Evolutionary conservation across 2,113 vertebrate species (phyloP), one percentile per base, ranked within the genome.

Genomic region (Progne subis): DNA sequence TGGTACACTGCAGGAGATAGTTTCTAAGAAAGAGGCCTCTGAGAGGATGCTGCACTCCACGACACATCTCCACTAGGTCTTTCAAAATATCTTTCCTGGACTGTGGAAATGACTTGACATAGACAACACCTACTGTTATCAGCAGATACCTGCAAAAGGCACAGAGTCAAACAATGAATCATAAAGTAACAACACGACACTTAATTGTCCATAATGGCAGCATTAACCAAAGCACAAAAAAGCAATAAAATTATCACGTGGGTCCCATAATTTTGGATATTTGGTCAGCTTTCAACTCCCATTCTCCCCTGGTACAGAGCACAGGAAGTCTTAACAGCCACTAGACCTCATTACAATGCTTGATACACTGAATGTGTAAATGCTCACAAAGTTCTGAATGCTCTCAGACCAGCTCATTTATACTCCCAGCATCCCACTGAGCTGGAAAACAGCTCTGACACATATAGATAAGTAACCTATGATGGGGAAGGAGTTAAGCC

Each of bases 31-130:
- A 99, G 13, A 99, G 98, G 23, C 99, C 99, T 56, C 99, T 97
- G 57, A 99, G 98, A 4, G 99, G 99, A 97, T 99, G 99, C 95
- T 99, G 99, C n/a, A 99, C 99, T 16, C 99, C 99, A 17, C 99
- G 99, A 52, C 99, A 99, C 99, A 99, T 99, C 97, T 99, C 99
- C n/a, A 99, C 99, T 96, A 99, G 96, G 94, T 99, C 99, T 98
- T 99, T 99, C 88, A 99, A 96, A 80, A 99, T 99, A 92, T 99
- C 99, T 82, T 99, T 99, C 37, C 99, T 98, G 69, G 99, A 99
- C 97, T 99, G 99, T n/a, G 99, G 99, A 98, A 99, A 99, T 68
- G 99, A 99, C 96, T 99, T 99, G 59, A 99, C 99, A 46, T 99
- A 99, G 53, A 99, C 99, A 92, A 99, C 99, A 24, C 99, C 99